Base-by-base conservation (phyloP, 1,140 invertebrate genomes). In the Aphis craccivora region DNA sequence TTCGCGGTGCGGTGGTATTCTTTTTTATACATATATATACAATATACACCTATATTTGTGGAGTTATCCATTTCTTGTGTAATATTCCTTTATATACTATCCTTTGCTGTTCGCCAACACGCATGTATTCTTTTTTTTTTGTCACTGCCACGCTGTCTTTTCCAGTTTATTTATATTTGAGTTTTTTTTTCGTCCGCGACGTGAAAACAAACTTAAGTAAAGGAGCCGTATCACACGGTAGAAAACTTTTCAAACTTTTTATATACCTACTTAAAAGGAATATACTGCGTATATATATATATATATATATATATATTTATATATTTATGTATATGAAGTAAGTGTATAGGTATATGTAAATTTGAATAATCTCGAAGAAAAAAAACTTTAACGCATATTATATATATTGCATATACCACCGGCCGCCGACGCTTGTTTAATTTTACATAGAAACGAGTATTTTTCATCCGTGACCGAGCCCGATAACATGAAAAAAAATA, bases 221-320 rank as follows among this genome's bases (percentile, higher is more conserved):
- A 86, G 84, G 45, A 89, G 51, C 18, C 83, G 35, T 55, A n/a
- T 89, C 88, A 55, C 51, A 89, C 51, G n/a, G 88, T 53, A 35
- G 53, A 89, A 37, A 55, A 89, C 88, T 89, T 89, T 89, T 37
- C 48, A 37, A 89, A 89, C 48, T 89, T 89, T 89, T 89, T 35
- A 53, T 89, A 89, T 51, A 89, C 48, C 51, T 89, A 89, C 87
- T 89, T 89, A 89, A 89, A 51, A 89, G 48, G 48, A 89, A 89
- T 89, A 35, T 89, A 89, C 22, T 6, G 5, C n/a, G 30, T 45
- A 22, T 37, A 83, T 20, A 18, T 2, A 35, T 14, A 23, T 35
- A 81, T 35, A 45, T 23, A 86, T 86, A 45, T 20, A 18, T 2
- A 35, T 14, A 23, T 35, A 81, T 35, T 30, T 23, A 86, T 86